Evolutionary conservation across 37 sponge, comb jelly and placozoan genomes (phyloP).

Genomic region (Hexactinellida sp.): DNA sequence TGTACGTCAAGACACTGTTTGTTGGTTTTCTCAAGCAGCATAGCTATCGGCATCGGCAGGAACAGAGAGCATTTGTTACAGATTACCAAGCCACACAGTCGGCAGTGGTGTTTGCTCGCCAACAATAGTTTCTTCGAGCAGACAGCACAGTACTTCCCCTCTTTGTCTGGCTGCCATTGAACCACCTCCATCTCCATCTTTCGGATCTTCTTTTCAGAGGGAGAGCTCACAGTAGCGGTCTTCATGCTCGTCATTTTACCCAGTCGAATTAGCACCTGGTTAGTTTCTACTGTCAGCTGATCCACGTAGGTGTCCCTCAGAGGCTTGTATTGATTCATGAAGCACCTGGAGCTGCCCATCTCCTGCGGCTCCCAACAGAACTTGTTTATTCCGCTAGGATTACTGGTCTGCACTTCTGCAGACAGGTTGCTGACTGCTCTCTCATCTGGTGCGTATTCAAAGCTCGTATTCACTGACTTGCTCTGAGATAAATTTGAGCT

Average conservation of each 20-base stretch:
- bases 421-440: not conserved
- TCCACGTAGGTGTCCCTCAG: not conserved
- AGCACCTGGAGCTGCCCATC: not conserved
- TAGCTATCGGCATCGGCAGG: constrained; percentile 3
- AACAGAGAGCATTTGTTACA: not conserved
- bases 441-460: not conserved
- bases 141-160: not conserved
- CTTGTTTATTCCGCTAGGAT: not conserved
- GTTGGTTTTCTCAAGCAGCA: not conserved
- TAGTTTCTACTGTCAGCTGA: not conserved
- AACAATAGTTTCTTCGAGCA: not conserved
- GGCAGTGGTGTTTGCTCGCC: not conserved
- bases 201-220: not conserved
- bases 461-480: not conserved
- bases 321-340: not conserved
- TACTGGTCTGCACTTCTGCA: not conserved
- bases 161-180: not conserved
- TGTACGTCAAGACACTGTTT: not conserved
- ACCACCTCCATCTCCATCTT: constrained; percentile 6
- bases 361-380: not conserved
- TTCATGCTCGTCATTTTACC: not conserved
- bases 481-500: not conserved
- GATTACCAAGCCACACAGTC: not conserved
- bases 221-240: not conserved
- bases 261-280: not conserved